phyloP scores from a whole-genome alignment of 2,888 invertebrate genomes.

The Villa cingulata region DNA sequence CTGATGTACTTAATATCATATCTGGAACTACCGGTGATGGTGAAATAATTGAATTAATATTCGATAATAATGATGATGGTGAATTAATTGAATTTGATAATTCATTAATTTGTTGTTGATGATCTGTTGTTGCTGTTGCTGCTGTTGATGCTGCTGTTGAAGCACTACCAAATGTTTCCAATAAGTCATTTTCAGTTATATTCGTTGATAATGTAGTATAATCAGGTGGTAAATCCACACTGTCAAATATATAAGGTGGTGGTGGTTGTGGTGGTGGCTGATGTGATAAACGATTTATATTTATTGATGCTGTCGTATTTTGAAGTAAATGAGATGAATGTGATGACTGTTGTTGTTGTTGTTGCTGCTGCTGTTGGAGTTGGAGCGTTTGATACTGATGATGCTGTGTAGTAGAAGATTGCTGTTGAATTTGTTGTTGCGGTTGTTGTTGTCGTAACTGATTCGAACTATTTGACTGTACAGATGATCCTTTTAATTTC shows the following conservation, averaged over 20 bases:
- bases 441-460: conserved; percentile 14
- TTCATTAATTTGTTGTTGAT: conserved; percentile 2
- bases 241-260: conserved; percentile 34
- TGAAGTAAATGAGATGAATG: not conserved
- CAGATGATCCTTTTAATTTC: conserved; percentile 30
- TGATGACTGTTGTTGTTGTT: not conserved
- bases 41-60: conserved; percentile 34
- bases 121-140: conserved; percentile 15
- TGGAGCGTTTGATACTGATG: not conserved
- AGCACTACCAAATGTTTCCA: conserved; percentile 9
- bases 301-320: not conserved
- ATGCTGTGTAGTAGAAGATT: not conserved
- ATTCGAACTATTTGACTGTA: conserved; percentile 11
- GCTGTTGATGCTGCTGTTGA: conserved; percentile 12
- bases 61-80: conserved; percentile 28
- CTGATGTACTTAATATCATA: conserved; percentile 29
- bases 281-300: not conserved
- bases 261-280: conserved; percentile 20
- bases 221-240: conserved; percentile 29
- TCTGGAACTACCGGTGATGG: conserved; percentile 35
- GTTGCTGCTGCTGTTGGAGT: not conserved
- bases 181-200: conserved; percentile 9
- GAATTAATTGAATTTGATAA: conserved; percentile 8
- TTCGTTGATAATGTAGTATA: conserved; percentile 8
- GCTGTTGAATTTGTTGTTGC: conserved; percentile 14